Evolutionary conservation across 2,113 vertebrate species (phyloP).

Genomic region (Azemiops feae): DNA sequence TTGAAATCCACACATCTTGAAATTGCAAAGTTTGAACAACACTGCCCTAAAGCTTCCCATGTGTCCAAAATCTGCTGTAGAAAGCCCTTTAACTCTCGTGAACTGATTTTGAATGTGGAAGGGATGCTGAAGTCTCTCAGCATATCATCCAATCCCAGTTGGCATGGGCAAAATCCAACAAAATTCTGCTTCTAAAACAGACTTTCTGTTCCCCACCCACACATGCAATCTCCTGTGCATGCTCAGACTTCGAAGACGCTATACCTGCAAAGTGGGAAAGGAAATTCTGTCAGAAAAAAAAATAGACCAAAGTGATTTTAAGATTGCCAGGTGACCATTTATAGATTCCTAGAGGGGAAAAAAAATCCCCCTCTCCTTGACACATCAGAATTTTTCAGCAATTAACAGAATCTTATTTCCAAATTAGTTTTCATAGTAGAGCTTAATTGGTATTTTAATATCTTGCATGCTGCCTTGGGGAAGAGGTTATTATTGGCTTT

Average conservation of each 20-base stretch:
- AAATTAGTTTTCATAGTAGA: background rate
- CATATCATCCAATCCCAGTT: background rate
- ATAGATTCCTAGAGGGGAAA: background rate
- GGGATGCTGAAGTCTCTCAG: background rate
- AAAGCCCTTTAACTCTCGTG: background rate
- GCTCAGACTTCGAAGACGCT: background rate
- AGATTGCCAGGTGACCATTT: background rate
- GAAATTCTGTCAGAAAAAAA: background rate
- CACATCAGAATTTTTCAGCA: background rate
- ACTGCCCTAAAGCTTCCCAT: background rate
- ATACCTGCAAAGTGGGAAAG: background rate
- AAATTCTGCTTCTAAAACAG: background rate
- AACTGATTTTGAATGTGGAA: background rate
- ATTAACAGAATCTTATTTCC: background rate
- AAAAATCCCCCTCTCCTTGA: background rate
- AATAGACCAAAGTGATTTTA: background rate
- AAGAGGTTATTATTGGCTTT: background rate
- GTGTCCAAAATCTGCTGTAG: background rate
- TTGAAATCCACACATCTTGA: background rate
- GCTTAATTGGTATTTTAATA: background rate
- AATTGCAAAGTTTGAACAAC: background rate
- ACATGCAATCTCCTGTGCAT: background rate
- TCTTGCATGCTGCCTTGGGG: background rate
- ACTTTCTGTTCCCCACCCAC: background rate
- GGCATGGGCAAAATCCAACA: background rate